These are phyloP conservation scores for Camptogramma bilineatum DNA, from an alignment of 2,888 invertebrate species.

Conservation along the genomic window DNA sequence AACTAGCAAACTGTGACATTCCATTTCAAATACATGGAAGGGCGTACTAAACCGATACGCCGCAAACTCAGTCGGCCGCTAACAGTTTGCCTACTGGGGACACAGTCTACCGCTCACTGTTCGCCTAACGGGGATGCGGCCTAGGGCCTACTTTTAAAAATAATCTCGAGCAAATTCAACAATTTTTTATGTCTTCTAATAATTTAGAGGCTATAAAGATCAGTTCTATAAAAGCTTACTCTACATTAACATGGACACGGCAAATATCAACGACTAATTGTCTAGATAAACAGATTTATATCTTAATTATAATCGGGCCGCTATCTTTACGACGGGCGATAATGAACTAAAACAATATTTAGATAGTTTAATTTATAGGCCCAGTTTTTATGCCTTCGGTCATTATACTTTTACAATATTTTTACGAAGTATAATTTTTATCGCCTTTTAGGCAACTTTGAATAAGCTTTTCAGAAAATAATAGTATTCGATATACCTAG, in stretches of 20 bases:
- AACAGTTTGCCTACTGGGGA: too few species aligned
- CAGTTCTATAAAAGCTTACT: conserved; percentile 5
- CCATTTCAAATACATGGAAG: too few species aligned
- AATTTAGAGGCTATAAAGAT: conserved; percentile 9
- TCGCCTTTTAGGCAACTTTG: conserved; percentile 1
- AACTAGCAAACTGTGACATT: too few species aligned
- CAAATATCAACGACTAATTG: conserved; percentile 28
- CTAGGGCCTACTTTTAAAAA: too few species aligned
- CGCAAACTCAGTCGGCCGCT: too few species aligned
- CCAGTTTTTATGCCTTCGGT: conserved; percentile 30
- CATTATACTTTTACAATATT: conserved; percentile 5
- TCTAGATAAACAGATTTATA: conserved; percentile 29
- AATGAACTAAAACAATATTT: conserved; percentile 38
- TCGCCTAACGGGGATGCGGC: too few species aligned
- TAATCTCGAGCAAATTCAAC: too few species aligned
- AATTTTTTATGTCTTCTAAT: neutral
- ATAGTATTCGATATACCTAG: too few species aligned
- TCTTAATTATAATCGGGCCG: conserved; percentile 32
- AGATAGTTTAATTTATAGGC: conserved; percentile 35
- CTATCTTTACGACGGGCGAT: conserved; percentile 31
- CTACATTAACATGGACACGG: conserved; percentile 2
- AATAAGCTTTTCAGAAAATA: neutral
- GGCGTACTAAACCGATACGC: too few species aligned
- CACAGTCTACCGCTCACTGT: too few species aligned
- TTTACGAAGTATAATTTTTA: conserved; percentile 4